A percentile compares a stretch with the other conserved stretches of the same genome.
phyloP scores from a whole-genome alignment of 2,113 vertebrate species.

The Pelobates fuscus region DNA sequence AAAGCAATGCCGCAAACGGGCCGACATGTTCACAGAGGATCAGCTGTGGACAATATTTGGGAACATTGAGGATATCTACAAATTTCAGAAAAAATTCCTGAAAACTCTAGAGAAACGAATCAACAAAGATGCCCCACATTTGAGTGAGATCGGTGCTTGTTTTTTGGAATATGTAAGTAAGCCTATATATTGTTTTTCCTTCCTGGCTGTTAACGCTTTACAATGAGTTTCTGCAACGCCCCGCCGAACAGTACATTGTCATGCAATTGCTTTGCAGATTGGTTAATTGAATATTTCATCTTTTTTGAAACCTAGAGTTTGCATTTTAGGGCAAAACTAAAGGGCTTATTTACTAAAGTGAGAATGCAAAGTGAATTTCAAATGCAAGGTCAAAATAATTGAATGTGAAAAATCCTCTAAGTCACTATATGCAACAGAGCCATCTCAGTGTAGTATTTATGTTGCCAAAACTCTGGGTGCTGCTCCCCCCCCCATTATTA shows the following conservation, averaged over 20 bases:
- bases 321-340: too few species aligned
- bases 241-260: background rate
- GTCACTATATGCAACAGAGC: too few species aligned
- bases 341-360: too few species aligned
- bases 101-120: slow-evolving; percentile 89
- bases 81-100: slow-evolving; percentile 90
- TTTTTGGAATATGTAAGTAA: slow-evolving; percentile 91
- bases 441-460: too few species aligned
- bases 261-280: background rate
- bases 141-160: slow-evolving; percentile 92
- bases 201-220: background rate
- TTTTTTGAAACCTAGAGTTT: too few species aligned
- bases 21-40: slow-evolving; percentile 93
- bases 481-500: too few species aligned
- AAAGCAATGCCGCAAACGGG: slow-evolving; percentile 90
- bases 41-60: slow-evolving; percentile 92
- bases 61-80: slow-evolving; percentile 92
- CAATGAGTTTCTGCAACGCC: background rate
- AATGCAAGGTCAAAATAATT: too few species aligned
- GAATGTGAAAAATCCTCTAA: too few species aligned
- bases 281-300: background rate
- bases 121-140: slow-evolving; percentile 86
- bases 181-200: background rate
- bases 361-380: too few species aligned
- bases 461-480: too few species aligned